Conservation (phyloP, 2,888 invertebrate species). For the Syritta pipiens region DNA sequence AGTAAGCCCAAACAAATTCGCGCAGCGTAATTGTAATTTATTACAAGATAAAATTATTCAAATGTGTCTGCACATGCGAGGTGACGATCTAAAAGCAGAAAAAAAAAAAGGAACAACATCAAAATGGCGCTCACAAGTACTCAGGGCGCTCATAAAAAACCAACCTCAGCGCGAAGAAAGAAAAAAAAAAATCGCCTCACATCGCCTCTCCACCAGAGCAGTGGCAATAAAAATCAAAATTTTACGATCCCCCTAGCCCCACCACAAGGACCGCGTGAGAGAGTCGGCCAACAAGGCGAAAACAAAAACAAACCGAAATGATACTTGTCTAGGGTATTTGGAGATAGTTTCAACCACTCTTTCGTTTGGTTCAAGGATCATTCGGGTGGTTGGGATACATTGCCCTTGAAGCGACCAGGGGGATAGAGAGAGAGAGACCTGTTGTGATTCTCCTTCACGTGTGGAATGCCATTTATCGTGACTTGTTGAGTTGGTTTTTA, state of each 20-base stretch:
- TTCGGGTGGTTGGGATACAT: not conserved
- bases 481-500: slow-evolving; percentile 36
- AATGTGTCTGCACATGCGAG: slow-evolving; percentile 2
- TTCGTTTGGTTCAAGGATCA: slow-evolving; percentile 37
- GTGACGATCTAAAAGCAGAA: slow-evolving; percentile 7
- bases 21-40: slow-evolving; percentile 31
- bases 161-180: slow-evolving; percentile 16
- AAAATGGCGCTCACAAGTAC: slow-evolving; percentile 1
- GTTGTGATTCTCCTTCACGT: slow-evolving; percentile 12
- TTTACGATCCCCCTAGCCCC: slow-evolving; percentile 47
- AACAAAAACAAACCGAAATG: slow-evolving; percentile 21
- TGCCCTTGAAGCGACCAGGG: slow-evolving; percentile 27
- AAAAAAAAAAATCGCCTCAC: too few species aligned
- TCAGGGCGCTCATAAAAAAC: slow-evolving; percentile 19
- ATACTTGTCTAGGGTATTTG: slow-evolving; percentile 19
- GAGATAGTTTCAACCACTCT: slow-evolving; percentile 5
- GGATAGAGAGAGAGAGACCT: not conserved
- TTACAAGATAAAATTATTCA: slow-evolving; percentile 11
- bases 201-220: slow-evolving; percentile 17
- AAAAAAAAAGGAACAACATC: not conserved
- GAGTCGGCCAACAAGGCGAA: slow-evolving; percentile 17
- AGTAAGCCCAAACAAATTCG: slow-evolving; percentile 14
- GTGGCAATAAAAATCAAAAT: slow-evolving; percentile 38
- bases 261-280: slow-evolving; percentile 4
- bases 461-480: slow-evolving; percentile 18